These are phyloP conservation scores for Rhabdornis inornatus DNA, from an alignment of 2,113 vertebrate genomes.

Conservation along the genomic window DNA sequence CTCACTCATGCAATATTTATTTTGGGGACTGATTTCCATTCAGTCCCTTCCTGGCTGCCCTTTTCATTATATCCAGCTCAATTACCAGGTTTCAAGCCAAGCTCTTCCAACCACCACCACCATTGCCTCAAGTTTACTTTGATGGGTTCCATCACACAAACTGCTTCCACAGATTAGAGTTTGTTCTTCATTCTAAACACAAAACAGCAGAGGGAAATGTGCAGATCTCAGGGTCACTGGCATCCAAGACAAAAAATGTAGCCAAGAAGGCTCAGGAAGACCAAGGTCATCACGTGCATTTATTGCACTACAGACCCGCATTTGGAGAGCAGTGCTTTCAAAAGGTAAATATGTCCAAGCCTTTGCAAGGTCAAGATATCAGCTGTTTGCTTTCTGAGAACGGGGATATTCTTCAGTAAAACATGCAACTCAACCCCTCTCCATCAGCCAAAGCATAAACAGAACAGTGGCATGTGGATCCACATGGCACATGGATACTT, in stretches of 20 bases:
- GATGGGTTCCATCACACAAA: neutral
- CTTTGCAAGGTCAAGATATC: neutral
- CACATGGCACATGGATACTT: neutral
- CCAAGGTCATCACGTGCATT: neutral
- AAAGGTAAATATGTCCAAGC: neutral
- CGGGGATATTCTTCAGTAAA: neutral
- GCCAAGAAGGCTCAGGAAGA: neutral
- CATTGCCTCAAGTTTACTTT: neutral
- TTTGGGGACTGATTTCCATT: neutral
- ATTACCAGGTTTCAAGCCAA: neutral
- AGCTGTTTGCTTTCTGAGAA: neutral
- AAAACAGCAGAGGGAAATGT: neutral
- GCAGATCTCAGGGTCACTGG: neutral
- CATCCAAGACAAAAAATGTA: neutral
- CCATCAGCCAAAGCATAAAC: neutral
- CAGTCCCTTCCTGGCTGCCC: neutral
- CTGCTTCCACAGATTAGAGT: neutral
- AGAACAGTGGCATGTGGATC: neutral
- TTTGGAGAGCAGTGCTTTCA: neutral
- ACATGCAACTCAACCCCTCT: neutral
- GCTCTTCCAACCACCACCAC: neutral
- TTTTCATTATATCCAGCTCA: neutral
- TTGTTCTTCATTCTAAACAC: neutral
- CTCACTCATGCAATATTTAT: neutral
- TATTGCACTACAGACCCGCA: neutral